These are phyloP conservation scores for Orthonyx spaldingii DNA, from an alignment of 2,113 vertebrate species.

Conservation along the genomic window DNA sequence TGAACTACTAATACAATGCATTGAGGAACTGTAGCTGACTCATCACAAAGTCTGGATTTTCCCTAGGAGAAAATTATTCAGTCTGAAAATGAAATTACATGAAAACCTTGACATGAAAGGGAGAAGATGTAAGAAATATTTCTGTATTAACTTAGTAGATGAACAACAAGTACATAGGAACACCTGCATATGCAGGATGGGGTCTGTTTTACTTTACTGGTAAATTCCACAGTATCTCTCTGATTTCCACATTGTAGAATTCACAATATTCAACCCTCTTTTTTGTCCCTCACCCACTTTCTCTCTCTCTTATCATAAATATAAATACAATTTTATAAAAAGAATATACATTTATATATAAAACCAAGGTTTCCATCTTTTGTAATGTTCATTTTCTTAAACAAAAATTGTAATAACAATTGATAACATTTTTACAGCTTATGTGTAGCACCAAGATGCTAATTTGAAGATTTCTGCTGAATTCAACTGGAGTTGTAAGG, in stretches of 20 bases:
- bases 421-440: neutral
- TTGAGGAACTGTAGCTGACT: conserved; percentile 12
- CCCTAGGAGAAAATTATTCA: conserved; percentile 6
- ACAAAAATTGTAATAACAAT: neutral
- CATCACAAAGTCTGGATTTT: neutral
- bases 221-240: neutral
- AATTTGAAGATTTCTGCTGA: neutral
- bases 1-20: neutral
- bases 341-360: neutral
- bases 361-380: neutral
- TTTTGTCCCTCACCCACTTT: neutral
- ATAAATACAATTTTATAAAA: neutral
- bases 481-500: neutral
- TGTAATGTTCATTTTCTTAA: neutral
- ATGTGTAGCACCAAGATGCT: neutral
- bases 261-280: neutral
- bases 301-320: neutral
- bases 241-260: neutral
- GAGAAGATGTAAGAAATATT: neutral
- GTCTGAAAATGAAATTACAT: neutral
- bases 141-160: neutral
- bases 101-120: neutral
- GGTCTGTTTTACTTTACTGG: neutral
- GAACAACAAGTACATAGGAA: neutral
- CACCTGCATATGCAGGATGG: neutral